Percentiles rank a stretch among this genome's conserved stretches.
Evolutionary conservation across 2,888 invertebrate genomes (phyloP).

Genomic region (Oeneis ivallda): DNA sequence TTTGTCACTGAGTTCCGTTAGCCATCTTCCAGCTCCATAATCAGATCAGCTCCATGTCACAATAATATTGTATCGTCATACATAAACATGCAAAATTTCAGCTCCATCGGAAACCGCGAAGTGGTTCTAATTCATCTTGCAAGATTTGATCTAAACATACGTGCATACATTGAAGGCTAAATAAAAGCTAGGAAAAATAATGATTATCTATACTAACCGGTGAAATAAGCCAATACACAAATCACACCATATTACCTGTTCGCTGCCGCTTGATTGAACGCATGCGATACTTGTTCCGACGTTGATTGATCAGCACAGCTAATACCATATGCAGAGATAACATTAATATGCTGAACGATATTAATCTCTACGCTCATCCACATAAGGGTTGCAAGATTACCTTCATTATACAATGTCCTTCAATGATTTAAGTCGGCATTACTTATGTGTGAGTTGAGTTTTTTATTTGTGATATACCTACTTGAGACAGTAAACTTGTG

Average conservation of each 20-base stretch:
- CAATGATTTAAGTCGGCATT: neutral
- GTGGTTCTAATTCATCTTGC: too few species aligned
- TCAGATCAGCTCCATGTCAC: too few species aligned
- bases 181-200: too few species aligned
- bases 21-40: too few species aligned
- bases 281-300: slow-evolving; percentile 37
- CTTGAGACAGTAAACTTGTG: neutral
- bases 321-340: slow-evolving; percentile 29
- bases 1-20: too few species aligned
- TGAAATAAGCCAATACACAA: slow-evolving; percentile 24
- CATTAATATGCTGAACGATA: slow-evolving; percentile 24
- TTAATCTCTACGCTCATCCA: slow-evolving; percentile 12
- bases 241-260: slow-evolving; percentile 41
- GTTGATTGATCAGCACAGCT: slow-evolving; percentile 40
- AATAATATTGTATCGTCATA: too few species aligned
- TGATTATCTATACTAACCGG: slow-evolving; percentile 5
- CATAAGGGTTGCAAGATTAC: slow-evolving; percentile 14
- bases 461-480: neutral
- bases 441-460: neutral
- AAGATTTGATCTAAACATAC: too few species aligned
- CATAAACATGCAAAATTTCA: too few species aligned
- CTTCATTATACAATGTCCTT: slow-evolving; percentile 3
- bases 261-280: slow-evolving; percentile 39
- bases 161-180: too few species aligned
- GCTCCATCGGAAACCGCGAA: too few species aligned